Evolutionary conservation across 23 tunicate genomes (phyloP).

Genomic region (Clavelina lepadiformis): DNA sequence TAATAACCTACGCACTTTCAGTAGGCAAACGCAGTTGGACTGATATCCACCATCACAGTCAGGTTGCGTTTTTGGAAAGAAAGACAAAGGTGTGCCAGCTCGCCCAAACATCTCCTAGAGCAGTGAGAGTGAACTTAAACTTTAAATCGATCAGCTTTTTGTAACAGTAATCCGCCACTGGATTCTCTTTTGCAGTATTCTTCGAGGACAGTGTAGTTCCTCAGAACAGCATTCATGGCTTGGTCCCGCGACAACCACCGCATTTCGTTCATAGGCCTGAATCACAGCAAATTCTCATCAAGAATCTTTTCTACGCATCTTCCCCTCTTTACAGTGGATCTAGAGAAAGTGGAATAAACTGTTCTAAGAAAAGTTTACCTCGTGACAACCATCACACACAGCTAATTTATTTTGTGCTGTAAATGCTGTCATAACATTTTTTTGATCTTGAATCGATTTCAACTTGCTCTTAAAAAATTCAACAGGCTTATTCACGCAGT

Average conservation of each 20-base stretch:
- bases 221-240: background rate
- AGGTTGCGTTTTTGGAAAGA: too few relatives aligned
- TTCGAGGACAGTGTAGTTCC: too few relatives aligned
- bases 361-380: slow-evolving; percentile 8
- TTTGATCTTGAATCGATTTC: slow-evolving; percentile 13
- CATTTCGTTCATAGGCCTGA: slow-evolving; percentile 3
- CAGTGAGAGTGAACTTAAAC: too few relatives aligned
- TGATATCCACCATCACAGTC: too few relatives aligned
- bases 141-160: too few relatives aligned
- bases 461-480: slow-evolving; percentile 31
- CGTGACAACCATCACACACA: too few relatives aligned
- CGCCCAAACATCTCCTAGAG: too few relatives aligned
- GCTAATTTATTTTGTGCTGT: slow-evolving; percentile 11
- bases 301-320: background rate
- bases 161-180: too few relatives aligned
- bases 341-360: slow-evolving; percentile 8
- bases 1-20: too few relatives aligned
- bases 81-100: too few relatives aligned
- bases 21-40: too few relatives aligned
- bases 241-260: background rate
- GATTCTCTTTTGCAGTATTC: background rate
- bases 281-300: background rate
- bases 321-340: background rate
- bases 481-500: slow-evolving; percentile 7
- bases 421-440: slow-evolving; percentile 34